Evolutionary conservation across 2,797 vertebrate genomes (phyloP).

Genomic region (Phrynocephalus guinanensis): DNA sequence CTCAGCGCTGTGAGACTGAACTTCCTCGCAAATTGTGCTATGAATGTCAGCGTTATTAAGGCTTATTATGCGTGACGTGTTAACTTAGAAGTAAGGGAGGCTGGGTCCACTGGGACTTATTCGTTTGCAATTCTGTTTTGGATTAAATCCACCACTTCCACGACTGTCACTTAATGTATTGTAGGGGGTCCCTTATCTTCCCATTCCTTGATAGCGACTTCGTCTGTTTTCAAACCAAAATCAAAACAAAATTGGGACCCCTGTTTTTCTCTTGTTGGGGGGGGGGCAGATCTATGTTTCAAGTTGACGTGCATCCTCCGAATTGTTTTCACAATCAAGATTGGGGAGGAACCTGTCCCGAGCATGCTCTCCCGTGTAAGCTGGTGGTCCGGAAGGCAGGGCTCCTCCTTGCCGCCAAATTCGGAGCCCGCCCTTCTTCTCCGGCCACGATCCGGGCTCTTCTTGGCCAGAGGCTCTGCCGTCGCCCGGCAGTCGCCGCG

Average conservation of each 20-base stretch:
- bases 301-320: background rate
- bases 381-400: too few species aligned
- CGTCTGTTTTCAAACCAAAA: background rate
- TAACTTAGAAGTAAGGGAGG: background rate
- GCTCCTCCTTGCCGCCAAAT: too few species aligned
- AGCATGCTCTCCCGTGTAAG: too few species aligned
- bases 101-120: background rate
- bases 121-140: background rate
- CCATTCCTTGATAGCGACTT: background rate
- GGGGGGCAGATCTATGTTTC: background rate
- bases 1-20: background rate
- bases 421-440: too few species aligned
- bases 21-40: background rate
- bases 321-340: background rate
- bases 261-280: too few species aligned
- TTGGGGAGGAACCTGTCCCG: too few species aligned
- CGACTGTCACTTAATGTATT: background rate
- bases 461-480: background rate
- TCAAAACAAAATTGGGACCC: background rate
- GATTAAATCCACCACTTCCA: too few species aligned
- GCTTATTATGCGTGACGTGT: background rate
- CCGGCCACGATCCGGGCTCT: background rate
- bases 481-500: background rate
- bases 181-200: background rate
- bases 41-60: background rate